phyloP scores from a whole-genome alignment of 2,888 invertebrate species.

The Panopea generosa region DNA sequence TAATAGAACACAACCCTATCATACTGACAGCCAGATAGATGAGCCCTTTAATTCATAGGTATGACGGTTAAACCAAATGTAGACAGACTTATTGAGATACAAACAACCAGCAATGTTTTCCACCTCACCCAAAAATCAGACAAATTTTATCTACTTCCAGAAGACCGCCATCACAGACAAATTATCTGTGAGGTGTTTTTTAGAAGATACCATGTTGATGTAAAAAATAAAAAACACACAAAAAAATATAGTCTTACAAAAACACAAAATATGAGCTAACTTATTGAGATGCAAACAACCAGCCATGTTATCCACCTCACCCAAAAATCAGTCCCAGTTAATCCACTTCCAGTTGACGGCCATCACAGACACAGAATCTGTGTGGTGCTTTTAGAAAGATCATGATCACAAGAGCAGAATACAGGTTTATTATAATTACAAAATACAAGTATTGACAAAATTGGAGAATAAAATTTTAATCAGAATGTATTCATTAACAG shows the following conservation, averaged over 20 bases:
- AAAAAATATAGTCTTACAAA: too few species aligned
- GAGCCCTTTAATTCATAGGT: too few species aligned
- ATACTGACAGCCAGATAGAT: too few species aligned
- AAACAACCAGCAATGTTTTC: conserved; percentile 18
- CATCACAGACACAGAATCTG: conserved; percentile 12
- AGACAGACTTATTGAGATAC: conserved; percentile 47
- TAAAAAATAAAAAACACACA: too few species aligned
- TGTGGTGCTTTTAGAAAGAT: conserved; percentile 58
- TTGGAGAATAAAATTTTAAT: too few species aligned
- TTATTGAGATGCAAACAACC: conserved; percentile 9
- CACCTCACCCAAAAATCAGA: conserved; percentile 56
- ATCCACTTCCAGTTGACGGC: conserved; percentile 12
- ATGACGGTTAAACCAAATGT: conserved; percentile 20
- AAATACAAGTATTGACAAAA: too few species aligned
- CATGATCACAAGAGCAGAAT: too few species aligned
- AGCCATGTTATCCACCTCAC: conserved; percentile 25
- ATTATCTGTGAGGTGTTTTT: conserved; percentile 42
- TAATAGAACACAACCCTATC: too few species aligned
- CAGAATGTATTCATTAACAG: too few species aligned
- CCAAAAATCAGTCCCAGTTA: conserved; percentile 36
- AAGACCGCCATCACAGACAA: conserved; percentile 33
- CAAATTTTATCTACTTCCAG: conserved; percentile 45
- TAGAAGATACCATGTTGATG: conserved; percentile 16
- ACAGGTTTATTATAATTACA: too few species aligned
- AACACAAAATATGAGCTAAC: neutral